A percentile compares a stretch with the other conserved stretches of the same genome.
These are phyloP conservation scores for Lipophrys pholis DNA, from an alignment of 2,113 vertebrate genomes.

Conservation along the genomic window DNA sequence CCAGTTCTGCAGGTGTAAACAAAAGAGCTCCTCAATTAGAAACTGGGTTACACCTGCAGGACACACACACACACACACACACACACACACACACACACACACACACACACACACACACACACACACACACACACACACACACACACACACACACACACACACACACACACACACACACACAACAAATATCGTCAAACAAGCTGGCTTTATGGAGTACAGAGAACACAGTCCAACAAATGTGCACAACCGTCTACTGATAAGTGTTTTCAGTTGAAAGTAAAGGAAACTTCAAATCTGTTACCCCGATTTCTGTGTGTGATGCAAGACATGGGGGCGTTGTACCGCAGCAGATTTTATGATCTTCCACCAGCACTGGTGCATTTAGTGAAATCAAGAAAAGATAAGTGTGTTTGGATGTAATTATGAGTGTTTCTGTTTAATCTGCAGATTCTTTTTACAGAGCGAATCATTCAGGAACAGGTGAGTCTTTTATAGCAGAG, in stretches of 20 bases:
- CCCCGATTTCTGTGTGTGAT: constrained; percentile 49
- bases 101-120: constrained; percentile 19
- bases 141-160: too few species aligned
- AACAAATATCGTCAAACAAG: constrained; percentile 45
- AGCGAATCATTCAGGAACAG: constrained; percentile 18
- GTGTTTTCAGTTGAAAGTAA: constrained; percentile 51
- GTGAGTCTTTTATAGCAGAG: constrained; percentile 33
- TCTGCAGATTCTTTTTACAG: constrained; percentile 19
- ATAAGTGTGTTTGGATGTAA: constrained; percentile 47
- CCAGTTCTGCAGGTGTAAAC: constrained; percentile 77
- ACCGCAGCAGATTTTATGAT: constrained; percentile 38
- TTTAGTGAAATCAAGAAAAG: constrained; percentile 43
- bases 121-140: too few species aligned
- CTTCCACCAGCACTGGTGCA: constrained; percentile 34
- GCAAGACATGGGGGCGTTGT: constrained; percentile 41
- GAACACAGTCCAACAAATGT: constrained; percentile 51
- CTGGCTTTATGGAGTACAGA: constrained; percentile 54
- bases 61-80: constrained; percentile 37
- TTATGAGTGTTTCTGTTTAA: constrained; percentile 50
- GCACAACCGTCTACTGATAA: constrained; percentile 54
- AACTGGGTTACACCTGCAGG: constrained; percentile 79
- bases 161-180: constrained; percentile 25
- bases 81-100: constrained; percentile 29
- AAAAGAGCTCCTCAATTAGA: constrained; percentile 67
- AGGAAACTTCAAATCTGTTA: constrained; percentile 53